Percentiles rank a stretch among this genome's conserved stretches.
These are phyloP conservation scores for Cataglyphis cursor DNA, from an alignment of 2,888 invertebrate species.

Conservation along the genomic window DNA sequence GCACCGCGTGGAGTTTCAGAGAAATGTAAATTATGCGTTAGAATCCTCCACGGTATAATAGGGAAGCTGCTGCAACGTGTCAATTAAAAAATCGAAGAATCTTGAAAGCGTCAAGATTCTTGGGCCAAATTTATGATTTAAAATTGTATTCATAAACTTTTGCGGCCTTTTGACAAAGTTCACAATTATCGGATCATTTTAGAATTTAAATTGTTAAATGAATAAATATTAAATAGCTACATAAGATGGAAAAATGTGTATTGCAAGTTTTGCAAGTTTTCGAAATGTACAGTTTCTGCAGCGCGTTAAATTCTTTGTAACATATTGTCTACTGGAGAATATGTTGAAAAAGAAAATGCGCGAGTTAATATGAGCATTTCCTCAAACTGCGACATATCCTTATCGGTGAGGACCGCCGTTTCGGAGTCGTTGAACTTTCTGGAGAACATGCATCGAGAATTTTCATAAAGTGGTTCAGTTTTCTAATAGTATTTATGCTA, in stretches of 20 bases:
- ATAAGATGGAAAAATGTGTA: neutral
- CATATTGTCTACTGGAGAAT: neutral
- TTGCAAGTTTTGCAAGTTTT: neutral
- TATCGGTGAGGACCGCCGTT: constrained; percentile 30
- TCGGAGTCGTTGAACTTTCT: constrained; percentile 16
- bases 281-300: neutral
- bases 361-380: constrained; percentile 6
- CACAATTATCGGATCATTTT: neutral
- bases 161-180: too few relatives aligned
- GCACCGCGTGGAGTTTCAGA: constrained; percentile 15
- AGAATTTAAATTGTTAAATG: neutral
- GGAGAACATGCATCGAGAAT: constrained; percentile 1
- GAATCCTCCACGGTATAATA: neutral
- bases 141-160: too few relatives aligned
- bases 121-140: too few relatives aligned
- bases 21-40: constrained; percentile 29
- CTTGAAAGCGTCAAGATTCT: too few relatives aligned
- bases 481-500: constrained; percentile 53
- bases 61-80: neutral
- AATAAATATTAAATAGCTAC: neutral
- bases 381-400: neutral
- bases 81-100: neutral
- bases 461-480: constrained; percentile 35
- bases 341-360: neutral
- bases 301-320: neutral